Evolutionary conservation across 2,888 invertebrate species (phyloP), one percentile per base, ranked within the genome.

Genomic region (Xanthia icteritia): DNA sequence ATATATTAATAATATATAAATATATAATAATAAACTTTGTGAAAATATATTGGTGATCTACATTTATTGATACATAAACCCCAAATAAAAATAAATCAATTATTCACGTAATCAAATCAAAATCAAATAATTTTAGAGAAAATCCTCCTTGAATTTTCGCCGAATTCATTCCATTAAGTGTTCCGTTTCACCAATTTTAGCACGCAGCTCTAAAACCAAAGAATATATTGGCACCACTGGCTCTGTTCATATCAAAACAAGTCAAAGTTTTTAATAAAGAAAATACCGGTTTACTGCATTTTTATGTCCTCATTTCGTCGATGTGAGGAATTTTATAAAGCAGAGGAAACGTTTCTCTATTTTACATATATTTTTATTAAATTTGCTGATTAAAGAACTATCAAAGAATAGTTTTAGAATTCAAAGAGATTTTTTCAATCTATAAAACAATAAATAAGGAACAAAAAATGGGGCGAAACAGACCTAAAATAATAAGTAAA

Each of bases 231-330:
- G 63, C 17, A 56, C n/a, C 54, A 13, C 39, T n/a, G 39, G 74
- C 39, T 54, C 9, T 31, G 45, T 48, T 39, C n/a, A 63, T 39
- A 73, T 15, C 45, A 36, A 80, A 72, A 48, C n/a, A n/a, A 31
- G n/a, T 56, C 42, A 64, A 80, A 81, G 2, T 56, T 81, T 73
- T 73, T 63, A 81, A 56, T 81, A 73, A 56, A 54, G 36, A 64
- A 64, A 36, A 58, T 74, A n/a, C 20, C 39, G 9, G 48, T 56
- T 63, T 78, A 56, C n/a, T 8, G 11, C 42, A 64, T 64, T 78
- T 81, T 77, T 69, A 70, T 63, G 27, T 36, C 9, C 2, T 48
- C 20, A 27, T 63, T 81, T 51, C 31, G 23, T 58, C 36, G 42
- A 31, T 48, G 23, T 58, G 42, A 64, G 48, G 9, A 63, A 31